A percentile compares a stretch with the other conserved stretches of the same genome.
Evolutionary conservation across 30 jellyfish, hydroid and myxozoan genomes (phyloP).

Genomic region (Morbakka virulenta): DNA sequence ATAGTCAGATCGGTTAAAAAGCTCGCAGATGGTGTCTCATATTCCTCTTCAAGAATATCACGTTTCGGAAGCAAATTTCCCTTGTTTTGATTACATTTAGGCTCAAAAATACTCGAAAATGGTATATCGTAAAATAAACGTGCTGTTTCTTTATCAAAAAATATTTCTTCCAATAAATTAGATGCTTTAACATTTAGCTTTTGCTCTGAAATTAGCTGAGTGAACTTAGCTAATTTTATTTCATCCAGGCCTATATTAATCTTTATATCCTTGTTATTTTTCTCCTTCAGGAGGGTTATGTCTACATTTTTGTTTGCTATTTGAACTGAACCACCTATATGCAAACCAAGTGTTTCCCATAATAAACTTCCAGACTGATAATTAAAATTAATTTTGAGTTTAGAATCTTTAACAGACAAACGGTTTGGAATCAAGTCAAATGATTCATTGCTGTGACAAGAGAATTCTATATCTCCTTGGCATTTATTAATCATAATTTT

Average conservation of each 20-base stretch:
- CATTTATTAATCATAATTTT: slow-evolving; percentile 49
- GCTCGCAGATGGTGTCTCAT: too few relatives aligned
- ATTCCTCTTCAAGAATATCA: too few relatives aligned
- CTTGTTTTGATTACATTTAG: too few relatives aligned
- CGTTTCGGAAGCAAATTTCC: too few relatives aligned
- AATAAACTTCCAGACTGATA: slow-evolving; percentile 54
- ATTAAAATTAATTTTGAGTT: slow-evolving; percentile 23
- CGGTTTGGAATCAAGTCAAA: slow-evolving; percentile 56
- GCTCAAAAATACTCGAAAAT: too few relatives aligned
- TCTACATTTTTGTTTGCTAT: slow-evolving; percentile 31
- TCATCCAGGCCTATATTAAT: slow-evolving; percentile 43
- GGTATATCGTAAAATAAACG: too few relatives aligned
- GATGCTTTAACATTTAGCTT: too few relatives aligned
- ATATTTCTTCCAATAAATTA: too few relatives aligned
- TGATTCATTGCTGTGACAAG: slow-evolving; percentile 31
- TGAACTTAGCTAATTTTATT: slow-evolving; percentile 17
- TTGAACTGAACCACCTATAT: slow-evolving; percentile 31
- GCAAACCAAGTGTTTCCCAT: slow-evolving; percentile 49
- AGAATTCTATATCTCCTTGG: slow-evolving; percentile 25
- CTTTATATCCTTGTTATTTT: slow-evolving; percentile 26
- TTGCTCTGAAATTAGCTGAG: slow-evolving; percentile 5
- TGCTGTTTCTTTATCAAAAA: too few relatives aligned
- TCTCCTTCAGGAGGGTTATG: slow-evolving; percentile 32
- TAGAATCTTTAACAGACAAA: slow-evolving; percentile 48
- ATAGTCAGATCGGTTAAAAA: too few relatives aligned